These are phyloP conservation scores for Pogonomyrmex barbatus DNA, from an alignment of 1,140 invertebrate genomes.

Conservation along the genomic window DNA sequence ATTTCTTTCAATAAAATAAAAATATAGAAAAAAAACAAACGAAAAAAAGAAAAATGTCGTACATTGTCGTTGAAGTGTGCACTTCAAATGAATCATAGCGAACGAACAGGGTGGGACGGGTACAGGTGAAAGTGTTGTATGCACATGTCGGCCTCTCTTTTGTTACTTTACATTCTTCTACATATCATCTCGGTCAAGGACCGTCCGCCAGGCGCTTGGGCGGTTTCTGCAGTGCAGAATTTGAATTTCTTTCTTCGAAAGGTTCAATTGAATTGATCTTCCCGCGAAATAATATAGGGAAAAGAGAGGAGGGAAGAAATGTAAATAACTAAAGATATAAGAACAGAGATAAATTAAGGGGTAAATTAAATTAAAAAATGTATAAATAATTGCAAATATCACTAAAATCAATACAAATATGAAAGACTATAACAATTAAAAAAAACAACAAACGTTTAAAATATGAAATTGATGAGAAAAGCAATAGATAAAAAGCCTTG, in stretches of 20 bases:
- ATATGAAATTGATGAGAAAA: too few species aligned
- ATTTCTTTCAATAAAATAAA: neutral
- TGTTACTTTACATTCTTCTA: constrained; percentile 74
- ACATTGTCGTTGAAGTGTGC: neutral
- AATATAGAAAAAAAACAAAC: neutral
- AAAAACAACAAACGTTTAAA: too few species aligned
- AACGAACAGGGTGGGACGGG: constrained; percentile 62
- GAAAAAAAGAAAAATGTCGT: neutral
- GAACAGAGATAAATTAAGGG: neutral
- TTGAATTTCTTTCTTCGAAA: constrained; percentile 57
- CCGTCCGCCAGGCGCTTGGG: constrained; percentile 59
- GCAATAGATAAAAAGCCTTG: too few species aligned
- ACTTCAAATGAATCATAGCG: constrained; percentile 50
- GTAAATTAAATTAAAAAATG: neutral
- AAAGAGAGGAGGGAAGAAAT: neutral
- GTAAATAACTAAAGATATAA: neutral
- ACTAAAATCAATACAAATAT: too few species aligned
- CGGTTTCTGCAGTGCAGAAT: constrained; percentile 41
- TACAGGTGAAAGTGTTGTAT: constrained; percentile 76
- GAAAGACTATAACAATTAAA: too few species aligned
- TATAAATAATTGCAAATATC: too few species aligned
- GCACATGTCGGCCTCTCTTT: constrained; percentile 71
- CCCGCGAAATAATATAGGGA: neutral
- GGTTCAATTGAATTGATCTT: constrained; percentile 32
- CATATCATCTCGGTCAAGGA: constrained; percentile 76